Percentiles rank a stretch among this genome's conserved stretches.
These are phyloP conservation scores for Ciconia boyciana DNA, from an alignment of 2,113 vertebrate species.

Conservation along the genomic window DNA sequence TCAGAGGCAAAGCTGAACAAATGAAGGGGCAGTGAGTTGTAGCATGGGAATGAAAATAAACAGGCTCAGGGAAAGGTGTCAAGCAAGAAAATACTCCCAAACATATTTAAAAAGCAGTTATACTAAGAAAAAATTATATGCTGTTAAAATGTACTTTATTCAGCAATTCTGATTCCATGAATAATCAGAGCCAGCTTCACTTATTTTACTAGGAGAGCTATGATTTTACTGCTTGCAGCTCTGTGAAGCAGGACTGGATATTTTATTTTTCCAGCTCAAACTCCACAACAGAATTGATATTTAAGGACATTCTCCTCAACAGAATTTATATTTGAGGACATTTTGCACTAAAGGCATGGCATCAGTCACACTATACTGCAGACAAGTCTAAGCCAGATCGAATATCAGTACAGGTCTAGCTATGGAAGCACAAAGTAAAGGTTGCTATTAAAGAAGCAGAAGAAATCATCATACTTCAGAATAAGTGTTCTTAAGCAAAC, in stretches of 20 bases:
- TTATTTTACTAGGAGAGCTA: neutral
- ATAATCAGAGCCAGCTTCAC: neutral
- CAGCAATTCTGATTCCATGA: neutral
- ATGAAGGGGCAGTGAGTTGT: neutral
- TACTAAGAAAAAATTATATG: neutral
- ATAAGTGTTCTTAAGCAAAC: neutral
- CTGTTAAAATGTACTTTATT: neutral
- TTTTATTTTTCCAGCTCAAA: neutral
- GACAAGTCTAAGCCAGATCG: neutral
- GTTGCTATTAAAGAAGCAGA: neutral
- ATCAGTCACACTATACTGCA: neutral
- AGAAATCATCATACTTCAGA: neutral
- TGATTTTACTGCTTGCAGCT: neutral
- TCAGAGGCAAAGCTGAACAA: neutral
- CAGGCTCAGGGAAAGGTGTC: neutral
- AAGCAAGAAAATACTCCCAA: neutral
- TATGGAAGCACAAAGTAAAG: neutral
- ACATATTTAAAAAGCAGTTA: neutral
- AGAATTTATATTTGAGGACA: neutral
- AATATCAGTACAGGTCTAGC: neutral
- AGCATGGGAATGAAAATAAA: neutral
- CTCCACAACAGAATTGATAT: neutral
- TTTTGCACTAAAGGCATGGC: neutral
- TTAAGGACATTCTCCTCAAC: neutral
- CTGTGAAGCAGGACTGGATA: neutral